Evolutionary conservation across 1,140 invertebrate species (phyloP), one percentile per base, ranked within the genome.

Genomic region (Andricus grossulariae): DNA sequence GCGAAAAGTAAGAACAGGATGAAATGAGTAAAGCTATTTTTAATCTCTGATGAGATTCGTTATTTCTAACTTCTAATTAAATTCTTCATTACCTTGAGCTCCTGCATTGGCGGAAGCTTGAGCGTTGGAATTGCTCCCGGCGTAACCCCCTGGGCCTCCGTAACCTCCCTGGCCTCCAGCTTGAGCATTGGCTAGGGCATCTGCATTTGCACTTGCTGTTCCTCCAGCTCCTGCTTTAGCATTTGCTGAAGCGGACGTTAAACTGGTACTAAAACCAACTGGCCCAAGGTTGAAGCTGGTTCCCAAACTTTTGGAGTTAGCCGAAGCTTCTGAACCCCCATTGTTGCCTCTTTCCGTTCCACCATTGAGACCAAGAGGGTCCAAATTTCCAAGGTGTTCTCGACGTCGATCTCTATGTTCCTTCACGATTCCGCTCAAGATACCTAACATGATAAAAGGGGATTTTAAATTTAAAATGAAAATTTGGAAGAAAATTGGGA

Each of bases 191-290:
- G 80, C 83, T 19, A 18, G 72, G 25, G 84, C 72, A 25, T 76
- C 76, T 25, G 76, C 73, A 57, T 72, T 74, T 13, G 74, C 74
- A 12, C 2, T 50, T 50, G 71, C 71, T 8, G 49, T 15, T 60
- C 49, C 73, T 8, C 51, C 52, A 25, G 75, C 83, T 82, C 78
- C 76, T 19, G 77, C 81, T 18, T 83, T 74, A 13, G 83, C 83
- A 3, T 50, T 71, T 12, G 79, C 76, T 8, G 50, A 54, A 3
- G 76, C 77, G 3, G 60, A 66, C 7, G 60, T 66, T 66, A 66
- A n/a, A 0, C 25, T 39, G 13, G 60, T 66, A n/a, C 60, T 66
- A 7, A 66, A 66, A n/a, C 60, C 60, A 66, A 66, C 32, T 45
- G 60, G 60, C 15, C 60, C 60, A 39, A 66, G 25, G 39, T 66